A percentile compares a stretch with the other conserved stretches of the same genome.
Conservation (phyloP, 1,140 invertebrate species). For the Bombus huntii region DNA sequence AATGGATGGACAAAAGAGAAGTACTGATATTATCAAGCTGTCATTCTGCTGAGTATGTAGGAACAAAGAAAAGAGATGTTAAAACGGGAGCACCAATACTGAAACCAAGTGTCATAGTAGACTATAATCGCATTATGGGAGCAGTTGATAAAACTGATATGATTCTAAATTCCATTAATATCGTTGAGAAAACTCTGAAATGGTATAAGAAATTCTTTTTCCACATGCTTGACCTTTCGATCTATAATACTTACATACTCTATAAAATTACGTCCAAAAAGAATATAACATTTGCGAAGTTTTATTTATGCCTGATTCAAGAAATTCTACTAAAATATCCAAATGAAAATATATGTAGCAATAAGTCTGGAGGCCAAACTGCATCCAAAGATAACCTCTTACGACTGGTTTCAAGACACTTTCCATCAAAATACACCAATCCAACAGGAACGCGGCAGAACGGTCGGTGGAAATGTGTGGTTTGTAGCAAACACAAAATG, state of each 20-base stretch:
- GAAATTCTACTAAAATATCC: constrained; percentile 46
- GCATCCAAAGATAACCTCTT: constrained; percentile 37
- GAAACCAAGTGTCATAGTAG: constrained; percentile 73
- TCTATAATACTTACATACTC: constrained; percentile 42
- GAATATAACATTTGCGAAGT: constrained; percentile 46
- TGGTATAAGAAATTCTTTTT: constrained; percentile 68
- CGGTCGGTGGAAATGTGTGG: too few relatives aligned
- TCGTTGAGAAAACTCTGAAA: constrained; percentile 71
- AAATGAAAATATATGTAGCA: constrained; percentile 30
- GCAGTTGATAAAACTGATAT: constrained; percentile 73
- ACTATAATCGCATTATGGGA: constrained; percentile 77
- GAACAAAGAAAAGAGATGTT: constrained; percentile 11
- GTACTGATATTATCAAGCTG: neutral
- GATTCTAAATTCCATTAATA: constrained; percentile 67
- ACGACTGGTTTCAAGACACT: neutral
- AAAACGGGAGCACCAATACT: constrained; percentile 3
- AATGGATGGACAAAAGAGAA: constrained; percentile 60
- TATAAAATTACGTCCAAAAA: constrained; percentile 46
- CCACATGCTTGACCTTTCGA: constrained; percentile 3
- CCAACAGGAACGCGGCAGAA: too few relatives aligned
- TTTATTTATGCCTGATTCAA: constrained; percentile 45
- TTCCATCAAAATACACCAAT: too few relatives aligned
- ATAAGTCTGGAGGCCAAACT: constrained; percentile 29
- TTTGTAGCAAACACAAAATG: too few relatives aligned
- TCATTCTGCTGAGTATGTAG: constrained; percentile 5